Conservation (phyloP, 2,888 invertebrate species). For the Slavum lentiscoides region DNA sequence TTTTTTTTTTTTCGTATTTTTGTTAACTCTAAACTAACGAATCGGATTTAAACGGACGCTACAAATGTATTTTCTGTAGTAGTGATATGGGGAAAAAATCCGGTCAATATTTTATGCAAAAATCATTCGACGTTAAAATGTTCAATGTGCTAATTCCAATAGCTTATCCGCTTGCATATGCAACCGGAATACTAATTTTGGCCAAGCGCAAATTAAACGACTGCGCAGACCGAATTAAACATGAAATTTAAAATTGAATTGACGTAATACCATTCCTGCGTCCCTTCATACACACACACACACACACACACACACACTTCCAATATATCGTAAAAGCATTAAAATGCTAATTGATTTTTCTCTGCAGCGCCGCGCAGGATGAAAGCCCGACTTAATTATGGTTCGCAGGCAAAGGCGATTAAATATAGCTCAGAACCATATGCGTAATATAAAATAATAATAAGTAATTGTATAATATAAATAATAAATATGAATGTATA, state of each 20-base stretch:
- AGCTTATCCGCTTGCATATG: conserved; percentile 42
- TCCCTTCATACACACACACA: conserved; percentile 16
- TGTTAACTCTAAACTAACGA: background rate
- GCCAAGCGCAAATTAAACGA: conserved; percentile 48
- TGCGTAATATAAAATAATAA: conserved; percentile 8
- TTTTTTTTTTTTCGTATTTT: background rate
- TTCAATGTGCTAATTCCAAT: conserved; percentile 35
- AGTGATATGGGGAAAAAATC: conserved; percentile 5
- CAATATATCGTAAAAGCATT: conserved; percentile 39
- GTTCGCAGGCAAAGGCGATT: conserved; percentile 32
- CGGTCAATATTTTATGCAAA: conserved; percentile 38
- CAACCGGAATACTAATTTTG: conserved; percentile 51
- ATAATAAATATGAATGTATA: conserved; percentile 13
- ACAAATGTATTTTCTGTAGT: conserved; percentile 8
- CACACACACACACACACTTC: conserved; percentile 31
- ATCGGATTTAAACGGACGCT: conserved; percentile 4
- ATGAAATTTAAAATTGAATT: conserved; percentile 46
- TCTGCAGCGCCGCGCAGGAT: conserved; percentile 17
- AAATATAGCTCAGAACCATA: conserved; percentile 31
- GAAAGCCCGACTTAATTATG: conserved; percentile 36
- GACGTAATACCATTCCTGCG: conserved; percentile 33
- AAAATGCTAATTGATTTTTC: conserved; percentile 53
- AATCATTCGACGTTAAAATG: conserved; percentile 41
- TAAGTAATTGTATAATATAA: conserved; percentile 17
- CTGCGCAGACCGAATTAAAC: conserved; percentile 39